Percentiles rank a stretch among this genome's conserved stretches.
Conservation (phyloP, 2,113 vertebrate species). For the Oceanodroma tethys region DNA sequence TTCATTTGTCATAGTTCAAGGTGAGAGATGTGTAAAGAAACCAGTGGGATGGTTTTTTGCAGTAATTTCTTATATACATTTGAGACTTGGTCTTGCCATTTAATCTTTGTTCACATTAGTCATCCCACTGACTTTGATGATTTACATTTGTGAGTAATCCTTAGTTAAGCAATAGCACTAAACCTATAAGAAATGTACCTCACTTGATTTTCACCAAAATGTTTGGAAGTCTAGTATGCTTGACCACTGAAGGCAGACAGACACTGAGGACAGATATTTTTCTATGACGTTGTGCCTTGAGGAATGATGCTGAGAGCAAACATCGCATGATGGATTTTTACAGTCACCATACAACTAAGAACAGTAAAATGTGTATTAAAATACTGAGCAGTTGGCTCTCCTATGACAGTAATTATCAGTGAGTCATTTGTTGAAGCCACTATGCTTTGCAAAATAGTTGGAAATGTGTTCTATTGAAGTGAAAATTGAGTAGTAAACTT, state of each 20-base stretch:
- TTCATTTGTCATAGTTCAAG: neutral
- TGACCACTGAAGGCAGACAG: neutral
- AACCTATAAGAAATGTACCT: neutral
- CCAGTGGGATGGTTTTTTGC: neutral
- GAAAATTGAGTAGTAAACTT: slow-evolving; percentile 51
- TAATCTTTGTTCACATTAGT: slow-evolving; percentile 45
- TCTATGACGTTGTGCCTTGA: neutral
- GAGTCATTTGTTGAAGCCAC: slow-evolving; percentile 45
- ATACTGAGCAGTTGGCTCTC: slow-evolving; percentile 1
- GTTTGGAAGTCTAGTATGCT: neutral
- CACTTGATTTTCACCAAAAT: neutral
- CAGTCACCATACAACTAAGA: neutral
- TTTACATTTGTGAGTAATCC: slow-evolving; percentile 49
- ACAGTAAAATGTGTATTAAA: slow-evolving; percentile 21
- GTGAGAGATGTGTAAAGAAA: neutral
- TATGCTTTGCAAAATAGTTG: slow-evolving; percentile 38
- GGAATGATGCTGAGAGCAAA: neutral
- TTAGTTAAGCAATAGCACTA: neutral
- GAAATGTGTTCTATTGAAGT: slow-evolving; percentile 40
- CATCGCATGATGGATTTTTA: neutral
- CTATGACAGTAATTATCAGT: slow-evolving; percentile 33
- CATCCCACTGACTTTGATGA: neutral
- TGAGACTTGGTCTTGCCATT: neutral
- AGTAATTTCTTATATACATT: neutral
- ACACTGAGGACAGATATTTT: neutral